A percentile compares a stretch with the other conserved stretches of the same genome.
phyloP scores from a whole-genome alignment of 2,113 vertebrate genomes.

The Chaenocephalus aceratus region DNA sequence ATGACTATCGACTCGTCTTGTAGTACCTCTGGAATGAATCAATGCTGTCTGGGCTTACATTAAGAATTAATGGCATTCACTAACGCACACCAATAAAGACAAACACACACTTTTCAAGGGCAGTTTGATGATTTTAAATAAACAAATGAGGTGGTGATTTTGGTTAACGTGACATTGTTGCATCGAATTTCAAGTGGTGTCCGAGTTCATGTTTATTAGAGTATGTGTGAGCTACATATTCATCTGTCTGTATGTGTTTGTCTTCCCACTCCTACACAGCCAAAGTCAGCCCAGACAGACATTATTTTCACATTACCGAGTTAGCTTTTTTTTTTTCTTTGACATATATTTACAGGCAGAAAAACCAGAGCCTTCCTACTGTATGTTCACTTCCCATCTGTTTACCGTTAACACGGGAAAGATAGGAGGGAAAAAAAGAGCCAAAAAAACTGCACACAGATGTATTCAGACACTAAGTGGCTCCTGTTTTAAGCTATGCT shows the following conservation, averaged over 20 bases:
- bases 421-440: slow-evolving; percentile 68
- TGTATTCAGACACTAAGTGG: slow-evolving; percentile 64
- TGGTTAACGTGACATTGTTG: slow-evolving; percentile 48
- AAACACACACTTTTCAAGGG: slow-evolving; percentile 58
- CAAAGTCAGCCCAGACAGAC: slow-evolving; percentile 75
- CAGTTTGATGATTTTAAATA: slow-evolving; percentile 53
- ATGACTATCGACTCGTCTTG: slow-evolving; percentile 67
- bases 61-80: slow-evolving; percentile 68
- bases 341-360: slow-evolving; percentile 80
- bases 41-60: slow-evolving; percentile 75
- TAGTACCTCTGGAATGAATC: slow-evolving; percentile 74
- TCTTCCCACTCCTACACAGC: slow-evolving; percentile 51
- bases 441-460: slow-evolving; percentile 74
- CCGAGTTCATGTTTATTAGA: slow-evolving; percentile 30
- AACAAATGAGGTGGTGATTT: slow-evolving; percentile 68
- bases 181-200: slow-evolving; percentile 59
- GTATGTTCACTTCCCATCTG: slow-evolving; percentile 73
- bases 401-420: slow-evolving; percentile 70
- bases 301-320: slow-evolving; percentile 77
- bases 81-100: slow-evolving; percentile 52
- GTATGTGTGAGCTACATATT: slow-evolving; percentile 35
- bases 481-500: slow-evolving; percentile 71
- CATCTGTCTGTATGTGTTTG: slow-evolving; percentile 16
- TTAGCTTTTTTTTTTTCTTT: slow-evolving; percentile 55
- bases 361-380: slow-evolving; percentile 66